These are phyloP conservation scores for Syndactyla subalaris DNA, from an alignment of 2,797 vertebrate species.

Conservation along the genomic window DNA sequence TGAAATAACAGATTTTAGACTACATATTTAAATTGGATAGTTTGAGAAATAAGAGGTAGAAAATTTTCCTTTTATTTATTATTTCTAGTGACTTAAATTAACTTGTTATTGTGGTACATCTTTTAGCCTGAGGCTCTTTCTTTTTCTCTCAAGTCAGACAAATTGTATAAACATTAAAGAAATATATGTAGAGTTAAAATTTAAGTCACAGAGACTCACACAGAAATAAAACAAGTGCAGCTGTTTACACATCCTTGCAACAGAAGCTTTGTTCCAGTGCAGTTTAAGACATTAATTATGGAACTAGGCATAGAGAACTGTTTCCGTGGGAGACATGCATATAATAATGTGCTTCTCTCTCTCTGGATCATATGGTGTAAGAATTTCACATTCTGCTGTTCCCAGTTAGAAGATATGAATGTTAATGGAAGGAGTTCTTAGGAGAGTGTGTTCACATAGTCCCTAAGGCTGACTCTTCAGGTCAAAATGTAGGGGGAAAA, in stretches of 20 bases:
- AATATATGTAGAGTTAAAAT: background rate
- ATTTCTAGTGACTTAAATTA: background rate
- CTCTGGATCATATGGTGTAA: background rate
- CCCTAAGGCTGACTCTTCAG: background rate
- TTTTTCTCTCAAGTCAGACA: background rate
- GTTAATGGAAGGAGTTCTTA: background rate
- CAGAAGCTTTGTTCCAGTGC: background rate
- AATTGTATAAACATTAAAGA: background rate
- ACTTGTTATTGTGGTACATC: background rate
- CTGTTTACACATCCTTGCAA: background rate
- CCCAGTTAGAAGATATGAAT: background rate
- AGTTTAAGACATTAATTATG: background rate
- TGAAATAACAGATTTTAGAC: background rate
- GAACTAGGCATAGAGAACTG: background rate
- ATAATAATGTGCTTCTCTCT: background rate
- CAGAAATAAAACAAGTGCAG: background rate
- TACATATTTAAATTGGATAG: background rate
- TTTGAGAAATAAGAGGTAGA: background rate
- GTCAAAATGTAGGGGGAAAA: background rate
- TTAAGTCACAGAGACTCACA: background rate
- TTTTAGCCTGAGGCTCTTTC: background rate
- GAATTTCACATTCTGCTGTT: background rate
- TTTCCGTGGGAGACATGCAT: background rate
- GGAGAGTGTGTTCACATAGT: background rate
- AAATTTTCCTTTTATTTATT: background rate